Conservation (phyloP, 2,888 invertebrate genomes). For the Acanthococcus lagerstroemiae region DNA sequence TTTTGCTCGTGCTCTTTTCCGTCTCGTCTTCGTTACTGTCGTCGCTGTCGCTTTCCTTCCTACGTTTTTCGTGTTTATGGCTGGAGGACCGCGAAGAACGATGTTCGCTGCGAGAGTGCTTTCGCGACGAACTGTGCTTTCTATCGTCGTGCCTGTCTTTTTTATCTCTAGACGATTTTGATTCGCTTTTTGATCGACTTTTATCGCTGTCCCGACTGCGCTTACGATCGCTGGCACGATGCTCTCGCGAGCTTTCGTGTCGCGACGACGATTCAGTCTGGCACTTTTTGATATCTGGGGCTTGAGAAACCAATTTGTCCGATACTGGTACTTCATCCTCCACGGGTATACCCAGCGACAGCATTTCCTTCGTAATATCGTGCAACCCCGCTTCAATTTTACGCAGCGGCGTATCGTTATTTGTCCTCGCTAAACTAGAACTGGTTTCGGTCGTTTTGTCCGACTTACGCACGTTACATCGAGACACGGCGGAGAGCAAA, state of each 20-base stretch:
- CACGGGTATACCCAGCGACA: conserved; percentile 11
- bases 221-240: background rate
- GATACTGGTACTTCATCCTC: background rate
- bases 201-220: background rate
- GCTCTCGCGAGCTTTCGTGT: background rate
- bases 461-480: background rate
- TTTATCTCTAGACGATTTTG: conserved; percentile 9
- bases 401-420: conserved; percentile 12
- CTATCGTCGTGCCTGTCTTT: background rate
- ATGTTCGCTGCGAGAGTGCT: background rate
- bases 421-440: background rate
- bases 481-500: background rate
- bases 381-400: conserved; percentile 19
- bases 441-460: conserved; percentile 10
- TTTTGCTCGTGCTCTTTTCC: too few relatives aligned
- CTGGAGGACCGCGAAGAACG: conserved; percentile 2
- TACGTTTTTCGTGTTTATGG: background rate
- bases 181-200: conserved; percentile 1
- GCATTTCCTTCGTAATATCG: conserved; percentile 20
- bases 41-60: background rate
- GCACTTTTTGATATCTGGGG: background rate
- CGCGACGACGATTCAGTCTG: conserved; percentile 2
- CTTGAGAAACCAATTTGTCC: background rate
- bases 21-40: background rate
- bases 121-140: background rate